Base-by-base conservation (phyloP, 2,797 vertebrate species). In the Pagetopsis macropterus region DNA sequence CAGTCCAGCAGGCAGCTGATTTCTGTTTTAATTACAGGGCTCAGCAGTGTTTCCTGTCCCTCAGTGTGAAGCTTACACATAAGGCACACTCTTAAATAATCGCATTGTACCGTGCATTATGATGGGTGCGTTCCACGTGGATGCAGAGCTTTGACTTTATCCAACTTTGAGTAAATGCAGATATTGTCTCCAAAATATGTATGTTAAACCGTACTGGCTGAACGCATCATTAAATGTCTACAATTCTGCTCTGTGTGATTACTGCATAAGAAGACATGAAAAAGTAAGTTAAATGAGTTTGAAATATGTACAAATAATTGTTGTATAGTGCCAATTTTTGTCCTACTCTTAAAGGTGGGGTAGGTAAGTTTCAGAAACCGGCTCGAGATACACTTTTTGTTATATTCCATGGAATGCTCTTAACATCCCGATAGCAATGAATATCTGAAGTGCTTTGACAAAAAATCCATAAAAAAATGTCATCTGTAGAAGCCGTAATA, bases 1-100 rank as follows among this genome's bases (percentile, higher is more conserved):
- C 80, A 84, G 80, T 81, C 70, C 78, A 70, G 5, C 72, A 76
- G 76, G 71, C 83, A 84, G 81, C 70, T 70, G 74, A 75, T 86
- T 81, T 79, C 61, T 70, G 69, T 59, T 84, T 73, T 52, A 77
- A 83, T 84, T 56, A n/a, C 75, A 57, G 70, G 83, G 45, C 68
- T 72, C 62, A 51, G 71, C 61, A 45, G 27, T 40, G 78, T 78
- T 56, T 79, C 51, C 56, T 55, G 79, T 57, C 31, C 59, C 60
- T 76, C 44, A 9, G 71, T 62, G 57, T 15, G 4, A 50, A 44
- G 43, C 59, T 52, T 58, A 55, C 17, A 59, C 65, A 75, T 48
- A 50, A 56, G 72, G 64, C 66, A 50, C 41, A 55, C n/a, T 54
- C 55, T 79, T 16, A 43, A 78, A 79, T 52, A 66, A 78, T 70